These are phyloP conservation scores for Elgaria multicarinata DNA, from an alignment of 2,113 vertebrate genomes.

Conservation along the genomic window DNA sequence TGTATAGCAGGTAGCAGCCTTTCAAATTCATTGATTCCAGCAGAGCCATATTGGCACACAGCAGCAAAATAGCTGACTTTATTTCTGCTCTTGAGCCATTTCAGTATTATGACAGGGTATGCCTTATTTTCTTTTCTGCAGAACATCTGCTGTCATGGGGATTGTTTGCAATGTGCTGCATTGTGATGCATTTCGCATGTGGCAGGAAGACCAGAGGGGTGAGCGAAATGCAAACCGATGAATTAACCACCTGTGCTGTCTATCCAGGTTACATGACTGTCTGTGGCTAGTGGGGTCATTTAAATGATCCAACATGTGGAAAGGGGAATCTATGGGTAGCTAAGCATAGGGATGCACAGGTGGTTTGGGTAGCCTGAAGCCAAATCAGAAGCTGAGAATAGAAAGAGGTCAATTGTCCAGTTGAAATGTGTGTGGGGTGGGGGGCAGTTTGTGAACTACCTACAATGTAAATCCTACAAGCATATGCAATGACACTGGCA, in stretches of 20 bases:
- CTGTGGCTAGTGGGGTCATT: neutral
- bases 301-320: neutral
- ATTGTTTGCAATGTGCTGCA: neutral
- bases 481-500: neutral
- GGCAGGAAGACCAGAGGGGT: neutral
- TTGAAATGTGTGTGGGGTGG: neutral
- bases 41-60: neutral
- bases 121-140: neutral
- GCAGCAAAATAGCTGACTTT: neutral
- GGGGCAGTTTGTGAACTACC: neutral
- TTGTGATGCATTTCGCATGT: neutral
- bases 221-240: neutral
- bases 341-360: neutral
- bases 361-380: neutral
- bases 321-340: neutral
- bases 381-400: neutral
- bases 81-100: neutral
- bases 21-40: fast-evolving
- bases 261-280: neutral
- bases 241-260: neutral
- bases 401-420: neutral
- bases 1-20: neutral
- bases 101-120: neutral
- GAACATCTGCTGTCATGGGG: neutral
- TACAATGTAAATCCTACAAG: too few species aligned